Evolutionary conservation across 2,797 vertebrate genomes (phyloP).

Genomic region (Hypotaenidia okinawae): DNA sequence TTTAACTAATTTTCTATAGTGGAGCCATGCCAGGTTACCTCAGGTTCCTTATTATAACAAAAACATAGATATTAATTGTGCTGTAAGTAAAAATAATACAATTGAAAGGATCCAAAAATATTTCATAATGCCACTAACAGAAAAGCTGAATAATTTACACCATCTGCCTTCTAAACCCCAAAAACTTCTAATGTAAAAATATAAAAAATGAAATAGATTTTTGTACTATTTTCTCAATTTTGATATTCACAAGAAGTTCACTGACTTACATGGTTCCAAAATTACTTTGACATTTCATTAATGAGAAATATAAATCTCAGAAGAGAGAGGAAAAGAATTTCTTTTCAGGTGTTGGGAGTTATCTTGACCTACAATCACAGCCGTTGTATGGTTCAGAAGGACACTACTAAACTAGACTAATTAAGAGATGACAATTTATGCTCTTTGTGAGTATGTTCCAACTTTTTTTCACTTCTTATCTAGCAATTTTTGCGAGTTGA

Average conservation of each 20-base stretch:
- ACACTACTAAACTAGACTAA: not conserved
- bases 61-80: not conserved
- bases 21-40: not conserved
- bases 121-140: not conserved
- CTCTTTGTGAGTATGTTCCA: not conserved
- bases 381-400: not conserved
- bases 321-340: not conserved
- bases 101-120: not conserved
- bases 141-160: not conserved
- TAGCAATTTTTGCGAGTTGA: not conserved
- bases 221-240: not conserved
- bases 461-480: not conserved
- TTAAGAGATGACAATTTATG: not conserved
- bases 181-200: not conserved
- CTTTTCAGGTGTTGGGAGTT: not conserved
- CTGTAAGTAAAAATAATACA: not conserved
- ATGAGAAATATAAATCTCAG: not conserved
- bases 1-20: not conserved
- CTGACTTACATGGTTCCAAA: not conserved
- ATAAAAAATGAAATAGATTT: not conserved
- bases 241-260: not conserved
- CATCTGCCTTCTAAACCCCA: not conserved
- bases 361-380: not conserved
- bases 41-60: not conserved
- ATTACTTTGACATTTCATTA: slow-evolving; percentile 3